A percentile compares a stretch with the other conserved stretches of the same genome.
phyloP scores from a whole-genome alignment of 2,113 vertebrate genomes.

The Vombatus ursinus region DNA sequence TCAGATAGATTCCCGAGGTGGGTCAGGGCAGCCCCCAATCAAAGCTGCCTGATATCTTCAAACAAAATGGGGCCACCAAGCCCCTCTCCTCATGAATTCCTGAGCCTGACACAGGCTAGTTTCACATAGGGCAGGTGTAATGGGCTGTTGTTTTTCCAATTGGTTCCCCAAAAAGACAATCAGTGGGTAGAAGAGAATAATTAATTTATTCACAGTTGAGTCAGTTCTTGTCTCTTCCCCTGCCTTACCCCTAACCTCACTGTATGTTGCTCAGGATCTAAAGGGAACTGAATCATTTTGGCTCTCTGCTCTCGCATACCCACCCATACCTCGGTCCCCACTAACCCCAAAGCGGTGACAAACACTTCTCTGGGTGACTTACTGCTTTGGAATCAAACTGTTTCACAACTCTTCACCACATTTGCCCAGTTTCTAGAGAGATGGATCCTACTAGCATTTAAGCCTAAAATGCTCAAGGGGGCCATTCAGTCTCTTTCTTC shows the following conservation, averaged over 20 bases:
- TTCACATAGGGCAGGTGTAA: neutral
- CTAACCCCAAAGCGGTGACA: neutral
- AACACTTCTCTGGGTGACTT: neutral
- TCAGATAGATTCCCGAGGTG: neutral
- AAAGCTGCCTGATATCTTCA: neutral
- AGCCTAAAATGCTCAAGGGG: neutral
- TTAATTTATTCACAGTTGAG: neutral
- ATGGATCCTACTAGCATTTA: neutral
- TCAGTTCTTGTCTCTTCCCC: neutral
- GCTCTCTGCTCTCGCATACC: neutral
- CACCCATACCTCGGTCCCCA: neutral
- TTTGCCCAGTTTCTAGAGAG: neutral
- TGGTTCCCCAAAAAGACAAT: neutral
- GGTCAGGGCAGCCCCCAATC: neutral
- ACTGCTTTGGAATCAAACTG: neutral
- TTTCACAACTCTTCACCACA: neutral
- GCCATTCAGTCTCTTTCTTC: neutral
- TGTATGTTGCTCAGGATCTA: neutral
- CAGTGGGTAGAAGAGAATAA: neutral
- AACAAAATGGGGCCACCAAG: neutral
- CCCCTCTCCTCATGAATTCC: neutral
- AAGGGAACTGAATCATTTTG: neutral
- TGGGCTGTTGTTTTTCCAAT: neutral
- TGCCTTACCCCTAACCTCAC: neutral
- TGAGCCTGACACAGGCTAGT: neutral